Evolutionary conservation across 2,888 invertebrate genomes (phyloP).

Genomic region (Rhagonycha fulva): DNA sequence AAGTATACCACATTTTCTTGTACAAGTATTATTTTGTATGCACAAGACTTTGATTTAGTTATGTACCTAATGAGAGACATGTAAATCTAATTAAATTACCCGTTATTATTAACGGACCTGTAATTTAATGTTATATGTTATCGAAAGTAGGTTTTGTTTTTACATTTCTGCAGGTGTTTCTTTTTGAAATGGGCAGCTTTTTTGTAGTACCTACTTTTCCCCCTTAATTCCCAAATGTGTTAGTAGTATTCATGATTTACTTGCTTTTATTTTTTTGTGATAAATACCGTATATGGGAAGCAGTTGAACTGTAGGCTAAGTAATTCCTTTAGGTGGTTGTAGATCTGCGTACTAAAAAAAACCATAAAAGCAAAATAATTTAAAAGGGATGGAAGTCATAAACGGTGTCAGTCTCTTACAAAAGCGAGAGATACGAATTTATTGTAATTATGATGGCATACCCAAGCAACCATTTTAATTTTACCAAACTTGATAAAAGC

Average conservation of each 20-base stretch:
- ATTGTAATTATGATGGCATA: background rate
- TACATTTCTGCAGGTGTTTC: background rate
- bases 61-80: background rate
- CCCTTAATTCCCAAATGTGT: background rate
- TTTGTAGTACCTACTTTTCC: background rate
- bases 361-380: background rate
- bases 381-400: background rate
- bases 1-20: background rate
- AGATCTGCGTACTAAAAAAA: too few species aligned
- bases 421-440: background rate
- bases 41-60: background rate
- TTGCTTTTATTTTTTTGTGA: background rate
- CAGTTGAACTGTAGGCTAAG: background rate
- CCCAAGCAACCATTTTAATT: background rate
- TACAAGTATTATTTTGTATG: background rate
- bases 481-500: background rate
- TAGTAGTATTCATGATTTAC: background rate
- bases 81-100: background rate
- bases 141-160: background rate
- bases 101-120: background rate
- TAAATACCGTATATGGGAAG: background rate
- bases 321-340: background rate
- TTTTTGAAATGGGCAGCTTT: background rate
- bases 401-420: too few species aligned
- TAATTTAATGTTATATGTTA: background rate